phyloP scores from a whole-genome alignment of 2,113 vertebrate genomes.

The Rhadina sibilatrix region DNA sequence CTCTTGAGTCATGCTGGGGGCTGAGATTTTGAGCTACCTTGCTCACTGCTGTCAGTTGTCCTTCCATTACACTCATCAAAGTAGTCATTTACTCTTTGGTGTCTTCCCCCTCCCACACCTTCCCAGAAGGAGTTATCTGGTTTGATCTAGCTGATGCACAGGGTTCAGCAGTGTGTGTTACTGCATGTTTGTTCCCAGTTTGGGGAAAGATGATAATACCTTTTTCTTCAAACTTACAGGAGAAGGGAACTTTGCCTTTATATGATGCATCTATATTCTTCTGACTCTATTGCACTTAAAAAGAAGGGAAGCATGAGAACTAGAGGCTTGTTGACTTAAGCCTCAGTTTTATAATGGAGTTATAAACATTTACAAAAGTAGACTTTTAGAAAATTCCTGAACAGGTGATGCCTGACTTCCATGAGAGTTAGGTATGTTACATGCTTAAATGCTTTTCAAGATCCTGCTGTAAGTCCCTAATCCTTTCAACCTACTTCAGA shows the following conservation, averaged over 20 bases:
- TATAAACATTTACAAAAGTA: background rate
- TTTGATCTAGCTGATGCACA: background rate
- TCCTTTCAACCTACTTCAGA: background rate
- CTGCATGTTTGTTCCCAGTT: background rate
- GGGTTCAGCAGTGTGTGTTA: background rate
- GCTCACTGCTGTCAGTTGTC: background rate
- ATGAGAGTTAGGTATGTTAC: background rate
- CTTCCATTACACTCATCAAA: background rate
- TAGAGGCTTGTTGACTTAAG: background rate
- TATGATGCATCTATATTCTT: background rate
- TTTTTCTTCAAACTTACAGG: background rate
- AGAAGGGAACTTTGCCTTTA: background rate
- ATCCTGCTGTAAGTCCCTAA: background rate
- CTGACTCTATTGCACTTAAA: background rate
- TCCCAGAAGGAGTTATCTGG: background rate
- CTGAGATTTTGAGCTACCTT: background rate
- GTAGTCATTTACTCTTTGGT: background rate
- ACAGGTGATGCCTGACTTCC: background rate
- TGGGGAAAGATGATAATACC: background rate
- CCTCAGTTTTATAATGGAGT: background rate
- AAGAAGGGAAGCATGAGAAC: background rate
- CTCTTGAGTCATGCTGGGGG: background rate
- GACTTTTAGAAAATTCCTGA: background rate
- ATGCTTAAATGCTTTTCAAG: background rate
- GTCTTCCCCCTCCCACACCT: background rate